phyloP scores from a whole-genome alignment of 2,113 vertebrate genomes.

The Lepisosteus oculatus region DNA sequence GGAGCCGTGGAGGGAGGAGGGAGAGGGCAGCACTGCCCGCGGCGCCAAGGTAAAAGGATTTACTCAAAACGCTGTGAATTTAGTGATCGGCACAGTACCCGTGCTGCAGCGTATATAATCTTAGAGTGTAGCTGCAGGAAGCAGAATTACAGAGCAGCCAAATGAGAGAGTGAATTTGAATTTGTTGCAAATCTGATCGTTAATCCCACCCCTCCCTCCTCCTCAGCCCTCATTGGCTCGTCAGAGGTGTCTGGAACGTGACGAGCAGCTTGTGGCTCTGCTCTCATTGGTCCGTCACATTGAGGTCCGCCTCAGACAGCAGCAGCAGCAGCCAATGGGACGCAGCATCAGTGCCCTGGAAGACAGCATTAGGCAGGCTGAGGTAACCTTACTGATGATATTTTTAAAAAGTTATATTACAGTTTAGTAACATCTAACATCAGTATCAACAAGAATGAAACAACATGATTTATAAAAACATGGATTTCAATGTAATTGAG shows the following conservation, averaged over 20 bases:
- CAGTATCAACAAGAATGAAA: no score
- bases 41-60: conserved; percentile 44
- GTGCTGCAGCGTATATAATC: no score
- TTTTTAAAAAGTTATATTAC: no score
- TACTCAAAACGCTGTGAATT: no score
- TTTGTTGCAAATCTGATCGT: no score
- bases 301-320: conserved; percentile 80
- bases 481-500: no score
- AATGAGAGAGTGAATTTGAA: no score
- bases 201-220: neutral
- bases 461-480: no score
- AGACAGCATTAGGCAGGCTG: conserved; percentile 72
- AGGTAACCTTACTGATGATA: conserved; percentile 60
- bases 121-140: no score
- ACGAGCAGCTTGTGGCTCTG: conserved; percentile 79
- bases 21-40: conserved; percentile 15
- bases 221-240: conserved; percentile 71
- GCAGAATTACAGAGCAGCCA: no score
- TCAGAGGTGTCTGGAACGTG: conserved; percentile 81
- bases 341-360: conserved; percentile 62
- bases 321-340: conserved; percentile 60
- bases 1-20: conserved; percentile 6
- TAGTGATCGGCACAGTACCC: no score
- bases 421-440: neutral
- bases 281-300: conserved; percentile 85